Conservation (phyloP, 2,113 vertebrate species). For the Salvelinus namaycush region DNA sequence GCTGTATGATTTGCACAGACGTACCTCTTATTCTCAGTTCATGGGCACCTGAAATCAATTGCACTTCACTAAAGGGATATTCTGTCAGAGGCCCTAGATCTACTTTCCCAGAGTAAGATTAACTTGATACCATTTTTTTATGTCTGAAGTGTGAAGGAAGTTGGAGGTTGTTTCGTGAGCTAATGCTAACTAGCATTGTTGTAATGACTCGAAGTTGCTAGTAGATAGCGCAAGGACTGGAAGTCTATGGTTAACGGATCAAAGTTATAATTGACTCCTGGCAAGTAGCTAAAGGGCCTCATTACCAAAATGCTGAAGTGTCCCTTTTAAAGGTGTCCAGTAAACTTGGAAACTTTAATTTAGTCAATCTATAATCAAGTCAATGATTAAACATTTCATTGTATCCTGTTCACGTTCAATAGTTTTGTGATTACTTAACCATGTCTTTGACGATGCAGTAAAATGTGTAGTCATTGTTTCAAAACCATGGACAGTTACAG, state of each 20-base stretch:
- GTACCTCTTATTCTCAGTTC: conserved; percentile 55
- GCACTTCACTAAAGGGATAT: conserved; percentile 61
- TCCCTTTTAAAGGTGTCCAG: conserved; percentile 44
- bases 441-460: neutral
- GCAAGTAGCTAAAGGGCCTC: no score
- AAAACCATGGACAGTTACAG: no score
- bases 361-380: conserved; percentile 37
- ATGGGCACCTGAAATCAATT: conserved; percentile 66
- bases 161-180: neutral
- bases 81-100: no score
- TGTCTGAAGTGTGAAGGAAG: neutral
- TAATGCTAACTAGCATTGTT: no score
- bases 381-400: conserved; percentile 28
- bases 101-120: no score
- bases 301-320: no score
- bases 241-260: neutral
- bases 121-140: neutral
- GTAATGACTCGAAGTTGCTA: no score
- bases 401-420: conserved; percentile 52
- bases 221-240: conserved; percentile 16
- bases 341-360: conserved; percentile 67
- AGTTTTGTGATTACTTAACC: conserved; percentile 28
- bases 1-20: conserved; percentile 69
- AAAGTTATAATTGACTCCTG: no score
- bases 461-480: neutral